Percentiles rank a stretch among this genome's conserved stretches.
These are phyloP conservation scores for Barnardius zonarius DNA, from an alignment of 2,113 vertebrate genomes.

Conservation along the genomic window DNA sequence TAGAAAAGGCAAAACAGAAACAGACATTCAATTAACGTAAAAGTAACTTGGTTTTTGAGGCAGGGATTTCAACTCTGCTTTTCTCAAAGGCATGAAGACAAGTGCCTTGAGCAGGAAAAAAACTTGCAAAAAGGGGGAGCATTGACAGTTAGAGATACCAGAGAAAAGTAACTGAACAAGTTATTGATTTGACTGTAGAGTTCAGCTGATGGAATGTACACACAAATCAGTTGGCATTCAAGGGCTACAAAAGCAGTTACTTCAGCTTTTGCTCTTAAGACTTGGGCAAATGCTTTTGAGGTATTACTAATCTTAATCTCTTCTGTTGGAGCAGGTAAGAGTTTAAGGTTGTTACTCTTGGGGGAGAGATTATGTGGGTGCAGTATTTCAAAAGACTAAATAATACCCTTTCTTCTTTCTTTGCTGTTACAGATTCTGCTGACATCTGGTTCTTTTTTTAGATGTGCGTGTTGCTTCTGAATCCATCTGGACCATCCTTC, in stretches of 20 bases:
- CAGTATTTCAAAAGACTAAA: neutral
- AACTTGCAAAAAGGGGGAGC: neutral
- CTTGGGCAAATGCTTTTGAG: neutral
- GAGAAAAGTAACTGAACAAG: neutral
- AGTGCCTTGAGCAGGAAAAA: neutral
- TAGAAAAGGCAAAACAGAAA: neutral
- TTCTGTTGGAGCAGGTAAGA: neutral
- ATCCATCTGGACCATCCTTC: neutral
- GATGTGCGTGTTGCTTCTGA: neutral
- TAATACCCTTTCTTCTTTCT: neutral
- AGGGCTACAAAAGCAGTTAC: neutral
- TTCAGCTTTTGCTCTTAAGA: neutral
- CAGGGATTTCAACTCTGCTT: neutral
- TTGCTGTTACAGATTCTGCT: neutral
- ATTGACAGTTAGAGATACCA: neutral
- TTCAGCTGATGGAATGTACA: neutral
- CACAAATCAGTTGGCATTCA: neutral
- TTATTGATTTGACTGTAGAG: accelerated
- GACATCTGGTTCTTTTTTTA: neutral
- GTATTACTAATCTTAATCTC: neutral
- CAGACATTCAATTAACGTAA: neutral
- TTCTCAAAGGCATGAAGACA: neutral
- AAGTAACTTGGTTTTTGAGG: neutral
- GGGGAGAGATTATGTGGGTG: neutral
- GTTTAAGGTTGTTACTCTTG: neutral